Conservation (phyloP, 2,888 invertebrate genomes). For the Rhagonycha fulva region DNA sequence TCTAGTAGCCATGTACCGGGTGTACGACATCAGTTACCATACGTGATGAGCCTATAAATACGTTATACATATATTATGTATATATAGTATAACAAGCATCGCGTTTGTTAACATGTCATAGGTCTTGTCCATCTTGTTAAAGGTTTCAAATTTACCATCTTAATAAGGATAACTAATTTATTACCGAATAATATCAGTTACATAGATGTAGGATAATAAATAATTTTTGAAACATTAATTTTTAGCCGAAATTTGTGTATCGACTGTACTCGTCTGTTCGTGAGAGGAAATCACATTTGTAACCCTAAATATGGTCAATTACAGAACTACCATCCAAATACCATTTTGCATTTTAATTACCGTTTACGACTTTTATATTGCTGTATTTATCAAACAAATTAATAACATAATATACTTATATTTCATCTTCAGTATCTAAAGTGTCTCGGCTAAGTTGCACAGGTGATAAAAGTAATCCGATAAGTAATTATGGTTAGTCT, state of each 20-base stretch:
- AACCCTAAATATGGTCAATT: not conserved
- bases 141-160: not conserved
- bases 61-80: constrained; percentile 46
- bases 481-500: not conserved
- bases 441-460: not conserved
- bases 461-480: not conserved
- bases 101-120: constrained; percentile 21
- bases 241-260: not conserved
- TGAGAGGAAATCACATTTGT: not conserved
- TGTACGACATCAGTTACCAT: constrained; percentile 50
- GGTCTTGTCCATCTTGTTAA: not conserved
- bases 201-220: not conserved
- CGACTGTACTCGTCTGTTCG: not conserved
- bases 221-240: not conserved
- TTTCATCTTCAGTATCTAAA: not conserved
- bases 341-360: not conserved
- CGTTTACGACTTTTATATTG: not conserved
- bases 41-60: constrained; percentile 51
- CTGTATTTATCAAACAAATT: not conserved
- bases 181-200: not conserved
- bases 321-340: not conserved
- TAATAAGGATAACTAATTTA: not conserved
- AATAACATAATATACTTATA: not conserved
- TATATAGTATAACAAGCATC: constrained; percentile 36
- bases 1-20: constrained; percentile 48